Conservation (phyloP, 1,140 invertebrate species). For the Lanistes nyassanus region DNA sequence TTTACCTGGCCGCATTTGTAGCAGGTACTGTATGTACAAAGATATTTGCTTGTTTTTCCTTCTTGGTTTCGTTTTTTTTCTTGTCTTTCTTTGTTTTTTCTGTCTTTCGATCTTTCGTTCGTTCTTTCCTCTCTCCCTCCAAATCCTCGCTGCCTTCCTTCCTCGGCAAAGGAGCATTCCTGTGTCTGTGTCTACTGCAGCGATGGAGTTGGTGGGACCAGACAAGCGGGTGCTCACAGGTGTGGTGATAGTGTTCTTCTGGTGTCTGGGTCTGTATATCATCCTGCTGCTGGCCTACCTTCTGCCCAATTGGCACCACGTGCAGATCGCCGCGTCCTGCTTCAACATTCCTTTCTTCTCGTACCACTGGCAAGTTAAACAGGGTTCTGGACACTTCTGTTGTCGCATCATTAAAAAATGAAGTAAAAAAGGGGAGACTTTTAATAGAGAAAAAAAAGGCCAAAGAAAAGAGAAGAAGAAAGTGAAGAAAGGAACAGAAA, state of each 20-base stretch:
- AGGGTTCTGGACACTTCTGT: not conserved
- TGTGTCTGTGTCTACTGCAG: conserved; percentile 23
- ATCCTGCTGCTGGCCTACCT: conserved; percentile 74
- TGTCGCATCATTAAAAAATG: not conserved
- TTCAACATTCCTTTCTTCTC: conserved; percentile 76
- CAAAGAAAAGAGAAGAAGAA: not conserved
- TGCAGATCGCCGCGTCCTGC: conserved; percentile 80
- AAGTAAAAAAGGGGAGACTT: not conserved
- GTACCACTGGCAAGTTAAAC: not conserved
- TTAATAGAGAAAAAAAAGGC: not conserved
- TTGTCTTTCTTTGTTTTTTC: not conserved
- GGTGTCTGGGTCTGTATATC: conserved; percentile 76
- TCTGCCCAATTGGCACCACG: conserved; percentile 77
- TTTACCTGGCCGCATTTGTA: conserved; percentile 34
- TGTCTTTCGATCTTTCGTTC: not conserved
- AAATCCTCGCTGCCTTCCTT: no score
- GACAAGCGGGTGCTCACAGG: conserved; percentile 40
- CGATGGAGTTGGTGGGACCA: conserved; percentile 42
- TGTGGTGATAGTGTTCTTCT: conserved; percentile 70
- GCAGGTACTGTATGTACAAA: no score
- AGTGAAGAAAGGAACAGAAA: not conserved
- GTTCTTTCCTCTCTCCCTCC: not conserved
- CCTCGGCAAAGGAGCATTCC: no score
- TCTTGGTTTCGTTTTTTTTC: not conserved
- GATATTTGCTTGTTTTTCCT: not conserved